Conservation (phyloP, 2,888 invertebrate species). For the Lymantria monacha region DNA sequence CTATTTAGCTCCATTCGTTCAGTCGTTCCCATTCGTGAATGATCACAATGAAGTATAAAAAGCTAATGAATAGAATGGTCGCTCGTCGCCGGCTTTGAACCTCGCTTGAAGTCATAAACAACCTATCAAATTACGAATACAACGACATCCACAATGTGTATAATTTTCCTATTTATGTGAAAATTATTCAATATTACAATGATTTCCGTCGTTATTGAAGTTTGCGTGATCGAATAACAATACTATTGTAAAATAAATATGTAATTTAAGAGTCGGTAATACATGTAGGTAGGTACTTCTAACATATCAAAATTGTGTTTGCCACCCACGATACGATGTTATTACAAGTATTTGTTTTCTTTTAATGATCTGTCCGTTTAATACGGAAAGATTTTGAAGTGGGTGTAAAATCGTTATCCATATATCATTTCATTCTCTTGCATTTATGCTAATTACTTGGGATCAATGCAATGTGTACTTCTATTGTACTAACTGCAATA, state of each 20-base stretch:
- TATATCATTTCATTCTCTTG: too few relatives aligned
- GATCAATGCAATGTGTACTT: too few relatives aligned
- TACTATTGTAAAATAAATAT: conserved; percentile 13
- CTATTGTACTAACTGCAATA: too few relatives aligned
- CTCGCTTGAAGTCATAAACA: conserved; percentile 39
- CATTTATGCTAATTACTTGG: too few relatives aligned
- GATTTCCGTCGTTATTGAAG: conserved; percentile 19
- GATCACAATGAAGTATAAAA: conserved; percentile 44
- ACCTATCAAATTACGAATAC: conserved; percentile 26
- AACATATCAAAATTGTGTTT: conserved; percentile 9
- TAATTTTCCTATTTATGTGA: conserved; percentile 40
- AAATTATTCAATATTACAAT: conserved; percentile 28
- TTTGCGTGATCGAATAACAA: conserved; percentile 20
- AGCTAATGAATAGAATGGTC: conserved; percentile 53
- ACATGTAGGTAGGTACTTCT: conserved; percentile 2
- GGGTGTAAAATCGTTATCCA: background rate
- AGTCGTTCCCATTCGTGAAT: conserved; percentile 25
- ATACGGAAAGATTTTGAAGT: background rate
- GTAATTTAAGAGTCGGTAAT: conserved; percentile 17
- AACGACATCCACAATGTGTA: conserved; percentile 21
- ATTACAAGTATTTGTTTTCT: background rate
- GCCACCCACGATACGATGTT: conserved; percentile 3
- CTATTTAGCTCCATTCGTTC: conserved; percentile 12
- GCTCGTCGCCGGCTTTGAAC: conserved; percentile 33
- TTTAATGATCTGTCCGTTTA: background rate